These are phyloP conservation scores for Indri indri DNA, from an alignment of 2,113 vertebrate species.

Conservation along the genomic window DNA sequence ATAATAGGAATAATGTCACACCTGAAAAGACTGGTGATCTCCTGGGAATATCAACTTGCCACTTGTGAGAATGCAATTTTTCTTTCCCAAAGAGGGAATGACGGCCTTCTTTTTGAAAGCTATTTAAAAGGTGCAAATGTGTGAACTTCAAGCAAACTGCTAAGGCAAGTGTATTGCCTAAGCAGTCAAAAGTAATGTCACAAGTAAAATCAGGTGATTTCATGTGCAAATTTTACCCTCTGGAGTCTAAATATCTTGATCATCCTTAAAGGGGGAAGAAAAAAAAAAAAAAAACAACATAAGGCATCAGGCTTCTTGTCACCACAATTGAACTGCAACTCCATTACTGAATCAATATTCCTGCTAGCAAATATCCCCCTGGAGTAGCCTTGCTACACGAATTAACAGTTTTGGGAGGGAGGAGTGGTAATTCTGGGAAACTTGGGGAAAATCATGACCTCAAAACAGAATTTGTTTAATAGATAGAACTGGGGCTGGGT, in stretches of 20 bases:
- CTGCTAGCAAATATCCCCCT: constrained; percentile 36
- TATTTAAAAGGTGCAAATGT: background rate
- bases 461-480: constrained; percentile 34
- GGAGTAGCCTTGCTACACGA: constrained; percentile 6
- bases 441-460: background rate
- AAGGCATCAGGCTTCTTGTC: background rate
- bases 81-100: constrained; percentile 1
- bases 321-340: constrained; percentile 52
- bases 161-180: background rate
- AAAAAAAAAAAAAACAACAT: background rate
- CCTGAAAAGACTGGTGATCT: background rate
- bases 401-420: background rate
- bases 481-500: background rate
- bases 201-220: background rate
- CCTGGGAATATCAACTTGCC: background rate
- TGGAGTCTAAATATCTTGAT: constrained; percentile 37
- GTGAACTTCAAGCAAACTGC: background rate
- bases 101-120: background rate
- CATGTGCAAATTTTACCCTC: background rate
- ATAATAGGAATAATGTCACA: background rate
- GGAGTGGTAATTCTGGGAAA: constrained; percentile 55
- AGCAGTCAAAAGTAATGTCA: background rate
- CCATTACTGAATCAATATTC: constrained; percentile 64
- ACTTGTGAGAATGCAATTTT: constrained; percentile 19
- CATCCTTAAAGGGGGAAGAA: background rate